A percentile compares a stretch with the other conserved stretches of the same genome.
Evolutionary conservation across 2,888 invertebrate species (phyloP).

Genomic region (Amphipyra tragopoginis): DNA sequence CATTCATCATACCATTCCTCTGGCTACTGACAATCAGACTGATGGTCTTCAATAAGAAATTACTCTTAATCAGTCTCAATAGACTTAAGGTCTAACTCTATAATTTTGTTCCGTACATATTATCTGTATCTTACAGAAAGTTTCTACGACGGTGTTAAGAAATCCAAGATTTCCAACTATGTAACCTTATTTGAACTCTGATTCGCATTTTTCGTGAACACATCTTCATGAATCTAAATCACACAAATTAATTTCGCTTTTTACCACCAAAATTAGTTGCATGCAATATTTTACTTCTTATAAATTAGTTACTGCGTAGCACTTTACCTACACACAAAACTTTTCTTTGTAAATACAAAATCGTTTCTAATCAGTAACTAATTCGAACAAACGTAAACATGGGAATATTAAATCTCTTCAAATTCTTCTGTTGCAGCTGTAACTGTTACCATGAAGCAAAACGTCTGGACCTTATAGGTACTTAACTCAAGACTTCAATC

Average conservation of each 20-base stretch:
- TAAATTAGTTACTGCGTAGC: slow-evolving; percentile 23
- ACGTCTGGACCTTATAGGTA: slow-evolving; percentile 70
- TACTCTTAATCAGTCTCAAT: no score
- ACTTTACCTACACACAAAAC: slow-evolving; percentile 19
- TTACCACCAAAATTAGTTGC: slow-evolving; percentile 27
- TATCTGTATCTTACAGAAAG: no score
- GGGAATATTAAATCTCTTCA: slow-evolving; percentile 16
- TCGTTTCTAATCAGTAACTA: slow-evolving; percentile 30
- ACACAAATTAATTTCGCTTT: slow-evolving; percentile 9
- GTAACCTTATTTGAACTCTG: background rate
- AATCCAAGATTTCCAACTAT: no score
- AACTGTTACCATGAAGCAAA: slow-evolving; percentile 61
- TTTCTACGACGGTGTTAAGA: no score
- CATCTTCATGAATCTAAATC: slow-evolving; percentile 3
- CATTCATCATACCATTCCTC: background rate
- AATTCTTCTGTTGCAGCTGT: slow-evolving; percentile 70
- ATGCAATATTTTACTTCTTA: slow-evolving; percentile 29
- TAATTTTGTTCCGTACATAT: no score
- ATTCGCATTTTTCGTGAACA: background rate
- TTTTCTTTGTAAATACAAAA: slow-evolving; percentile 42
- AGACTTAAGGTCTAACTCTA: no score
- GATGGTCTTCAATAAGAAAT: background rate
- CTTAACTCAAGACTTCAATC: slow-evolving; percentile 69
- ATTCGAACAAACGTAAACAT: background rate
- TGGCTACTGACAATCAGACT: no score